Percentiles rank a stretch among this genome's conserved stretches.
Evolutionary conservation across 2,888 invertebrate genomes (phyloP).

Genomic region (Thera britannica): DNA sequence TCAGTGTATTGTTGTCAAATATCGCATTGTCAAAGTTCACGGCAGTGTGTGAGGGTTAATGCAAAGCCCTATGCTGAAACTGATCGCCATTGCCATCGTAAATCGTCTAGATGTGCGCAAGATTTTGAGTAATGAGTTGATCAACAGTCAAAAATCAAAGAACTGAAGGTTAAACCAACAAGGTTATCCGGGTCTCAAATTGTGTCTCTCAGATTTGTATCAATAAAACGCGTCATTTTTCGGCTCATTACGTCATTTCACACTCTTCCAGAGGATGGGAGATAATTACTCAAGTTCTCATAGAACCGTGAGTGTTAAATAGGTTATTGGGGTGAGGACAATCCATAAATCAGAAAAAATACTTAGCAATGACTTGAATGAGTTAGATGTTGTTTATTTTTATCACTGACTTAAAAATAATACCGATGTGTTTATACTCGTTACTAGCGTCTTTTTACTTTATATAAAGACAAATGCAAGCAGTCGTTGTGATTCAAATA

Average conservation of each 20-base stretch:
- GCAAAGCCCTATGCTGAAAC: too few relatives aligned
- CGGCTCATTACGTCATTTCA: constrained; percentile 76
- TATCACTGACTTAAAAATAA: neutral
- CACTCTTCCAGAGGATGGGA: constrained; percentile 56
- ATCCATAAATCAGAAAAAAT: constrained; percentile 12
- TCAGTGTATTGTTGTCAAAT: too few relatives aligned
- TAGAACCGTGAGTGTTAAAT: constrained; percentile 54
- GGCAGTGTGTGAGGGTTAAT: too few relatives aligned
- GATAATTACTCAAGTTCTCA: constrained; percentile 79
- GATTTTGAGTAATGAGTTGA: too few relatives aligned
- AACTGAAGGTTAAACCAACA: neutral
- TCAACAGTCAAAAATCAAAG: too few relatives aligned
- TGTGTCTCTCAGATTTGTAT: constrained; percentile 14
- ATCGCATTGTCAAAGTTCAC: too few relatives aligned
- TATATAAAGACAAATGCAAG: too few relatives aligned
- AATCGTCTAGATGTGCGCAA: too few relatives aligned
- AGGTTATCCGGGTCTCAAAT: neutral
- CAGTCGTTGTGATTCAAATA: too few relatives aligned
- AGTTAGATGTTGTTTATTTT: neutral
- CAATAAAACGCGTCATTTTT: constrained; percentile 61
- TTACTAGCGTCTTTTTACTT: too few relatives aligned
- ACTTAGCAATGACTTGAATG: neutral
- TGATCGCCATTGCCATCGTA: too few relatives aligned
- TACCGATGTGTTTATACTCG: too few relatives aligned
- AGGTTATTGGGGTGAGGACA: constrained; percentile 48